These are phyloP conservation scores for Leptatherina wallacei DNA, from an alignment of 2,797 vertebrate genomes.

Conservation along the genomic window DNA sequence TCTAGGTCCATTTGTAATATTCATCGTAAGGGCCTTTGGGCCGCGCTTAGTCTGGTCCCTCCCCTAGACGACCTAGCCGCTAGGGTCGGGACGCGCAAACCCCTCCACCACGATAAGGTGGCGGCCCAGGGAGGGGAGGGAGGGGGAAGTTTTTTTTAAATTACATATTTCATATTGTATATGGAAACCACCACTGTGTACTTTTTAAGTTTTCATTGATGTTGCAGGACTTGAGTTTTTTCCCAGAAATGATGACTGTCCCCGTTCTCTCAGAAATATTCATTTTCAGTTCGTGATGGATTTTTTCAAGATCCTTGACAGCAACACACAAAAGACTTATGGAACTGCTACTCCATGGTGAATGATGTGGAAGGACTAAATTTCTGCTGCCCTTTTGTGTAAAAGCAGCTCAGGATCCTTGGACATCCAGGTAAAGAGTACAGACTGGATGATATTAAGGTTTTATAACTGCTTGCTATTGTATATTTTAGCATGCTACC, in stretches of 20 bases:
- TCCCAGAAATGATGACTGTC: slow-evolving; percentile 2
- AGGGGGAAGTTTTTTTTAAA: no score
- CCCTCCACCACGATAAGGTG: no score
- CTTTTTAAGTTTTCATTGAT: background rate
- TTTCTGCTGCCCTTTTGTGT: slow-evolving; percentile 16
- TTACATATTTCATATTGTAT: slow-evolving; percentile 2
- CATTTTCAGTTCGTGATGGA: slow-evolving; percentile 5
- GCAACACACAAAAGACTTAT: slow-evolving; percentile 35
- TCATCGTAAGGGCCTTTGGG: no score
- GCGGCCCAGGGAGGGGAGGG: no score
- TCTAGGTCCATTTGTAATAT: no score
- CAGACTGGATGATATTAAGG: slow-evolving; percentile 21
- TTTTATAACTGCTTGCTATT: slow-evolving; percentile 36
- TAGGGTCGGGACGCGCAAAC: no score
- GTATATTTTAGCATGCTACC: background rate
- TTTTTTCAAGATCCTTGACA: slow-evolving; percentile 26
- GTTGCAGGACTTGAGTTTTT: background rate
- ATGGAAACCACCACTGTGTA: background rate
- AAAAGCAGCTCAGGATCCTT: slow-evolving; percentile 31
- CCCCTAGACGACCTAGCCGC: no score
- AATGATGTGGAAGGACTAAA: slow-evolving; percentile 9
- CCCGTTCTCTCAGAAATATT: slow-evolving; percentile 2
- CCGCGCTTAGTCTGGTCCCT: no score
- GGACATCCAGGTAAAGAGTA: slow-evolving; percentile 14
- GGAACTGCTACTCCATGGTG: slow-evolving; percentile 30